Percentiles rank a stretch among this genome's conserved stretches.
These are phyloP conservation scores for Cephus pulcher DNA, from an alignment of 2,888 invertebrate genomes.

Conservation along the genomic window DNA sequence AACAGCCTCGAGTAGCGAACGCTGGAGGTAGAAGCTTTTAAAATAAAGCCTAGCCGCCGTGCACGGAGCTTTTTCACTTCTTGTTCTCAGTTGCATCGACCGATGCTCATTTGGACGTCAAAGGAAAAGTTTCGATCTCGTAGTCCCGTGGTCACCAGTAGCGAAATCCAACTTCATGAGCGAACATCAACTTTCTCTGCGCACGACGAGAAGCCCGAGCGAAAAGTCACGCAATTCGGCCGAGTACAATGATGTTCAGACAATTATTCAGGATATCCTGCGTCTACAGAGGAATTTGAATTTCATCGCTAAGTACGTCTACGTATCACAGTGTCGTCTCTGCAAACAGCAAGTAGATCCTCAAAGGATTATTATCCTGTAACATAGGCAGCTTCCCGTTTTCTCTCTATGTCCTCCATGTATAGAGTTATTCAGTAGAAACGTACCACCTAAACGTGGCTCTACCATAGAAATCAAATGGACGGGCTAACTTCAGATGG, in stretches of 20 bases:
- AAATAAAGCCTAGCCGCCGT: slow-evolving; percentile 21
- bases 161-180: not conserved
- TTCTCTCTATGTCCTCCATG: not conserved
- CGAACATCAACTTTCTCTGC: not conserved
- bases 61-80: not conserved
- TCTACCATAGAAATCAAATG: too few species aligned
- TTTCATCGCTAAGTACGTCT: not conserved
- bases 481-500: too few species aligned
- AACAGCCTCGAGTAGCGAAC: slow-evolving; percentile 4
- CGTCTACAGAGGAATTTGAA: not conserved
- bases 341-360: not conserved
- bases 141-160: not conserved
- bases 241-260: not conserved
- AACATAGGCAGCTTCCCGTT: not conserved
- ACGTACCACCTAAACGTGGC: too few species aligned
- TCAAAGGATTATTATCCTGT: not conserved
- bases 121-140: slow-evolving; percentile 15
- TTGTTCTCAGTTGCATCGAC: not conserved
- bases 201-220: not conserved
- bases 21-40: not conserved
- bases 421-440: not conserved
- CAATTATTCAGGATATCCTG: not conserved
- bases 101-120: not conserved
- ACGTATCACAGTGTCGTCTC: not conserved
- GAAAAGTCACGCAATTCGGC: not conserved